Base-by-base conservation (phyloP, 2,797 vertebrate genomes). In the Alectoris magna region DNA sequence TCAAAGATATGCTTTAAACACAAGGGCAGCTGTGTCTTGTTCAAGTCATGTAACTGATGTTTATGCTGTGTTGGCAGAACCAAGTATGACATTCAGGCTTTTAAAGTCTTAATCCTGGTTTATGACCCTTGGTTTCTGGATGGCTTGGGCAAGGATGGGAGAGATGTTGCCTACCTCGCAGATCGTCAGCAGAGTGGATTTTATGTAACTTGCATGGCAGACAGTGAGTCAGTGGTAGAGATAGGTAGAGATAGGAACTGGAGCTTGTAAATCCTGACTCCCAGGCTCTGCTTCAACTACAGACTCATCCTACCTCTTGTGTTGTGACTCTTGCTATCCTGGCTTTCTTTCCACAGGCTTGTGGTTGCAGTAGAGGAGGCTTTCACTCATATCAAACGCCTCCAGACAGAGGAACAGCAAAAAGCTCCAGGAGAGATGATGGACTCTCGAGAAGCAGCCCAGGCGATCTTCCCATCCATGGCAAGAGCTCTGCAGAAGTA, bases 401-500 rank as follows among this genome's bases (percentile, higher is more conserved):
- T 99, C 81, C 99, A 99, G 93, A 98, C 98, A 13, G 99, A 99
- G 72, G 99, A 99, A 23, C 98, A 99, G 95, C 98, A 98, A 41
- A 98, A 98, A 5, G 95, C 98, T 17, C 99, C 99, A 0, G 98
- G 98, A n/a, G 99, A 99, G 85, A 98, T 98, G 72, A 99, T 99
- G 98, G 99, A 99, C 68, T 98, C 99, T 10, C 98, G 99, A 23
- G 99, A 99, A 95, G 99, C 99, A 1, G 99, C 99, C 3, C 98
- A 99, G 94, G 99, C 99, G 72, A 98, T 99, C 93, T 99, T 99
- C 94, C 99, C 99, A 4, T 99, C 99, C 24, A 99, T 99, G 98
- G 99, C 99, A 11, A 98, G 99, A 39, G 98, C 99, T 2, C 96
- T 99, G 95, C 99, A 99, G 98, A 99, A 99, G 95, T 99, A 99